Evolutionary conservation across 2,113 vertebrate genomes (phyloP), one percentile per base, ranked within the genome.

Genomic region (Triplophysa tibetana): DNA sequence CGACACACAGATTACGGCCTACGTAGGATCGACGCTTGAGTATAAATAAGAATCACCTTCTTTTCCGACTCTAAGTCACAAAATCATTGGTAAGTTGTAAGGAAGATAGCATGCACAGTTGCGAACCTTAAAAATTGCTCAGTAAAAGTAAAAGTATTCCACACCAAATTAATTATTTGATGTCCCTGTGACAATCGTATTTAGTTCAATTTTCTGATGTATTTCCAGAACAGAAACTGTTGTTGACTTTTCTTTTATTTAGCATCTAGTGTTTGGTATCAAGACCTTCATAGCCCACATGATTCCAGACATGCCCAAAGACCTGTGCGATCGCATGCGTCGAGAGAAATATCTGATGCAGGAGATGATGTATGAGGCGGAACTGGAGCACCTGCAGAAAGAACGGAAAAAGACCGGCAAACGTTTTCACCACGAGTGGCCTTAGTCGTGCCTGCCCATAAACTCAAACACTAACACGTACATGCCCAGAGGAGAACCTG

Each of bases 291-390:
- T 99, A 82, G 96, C 97, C 4, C 98, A 98, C 88, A 92, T 99
- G 92, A 99, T 99, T 92, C 97, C 97, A 41, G 97, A 98, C 90
- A 94, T 98, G 84, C 97, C 97, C 14, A 98, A 98, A 91, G 96
- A 97, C 90, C 92, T 99, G 81, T 91, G 96, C 77, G 97, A 99
- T 85, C 91, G 96, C 24, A 99, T 99, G 97, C 94, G 97, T 64
- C 92, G 97, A 82, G 97, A 99, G 86, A 99, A 99, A 86, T 98
- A 98, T 81, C 87, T 99, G 69, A 98, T 99, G 88, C 97, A 99
- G 93, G 97, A 99, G 90, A 98, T 98, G 96, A 95, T 99, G 95
- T 98, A 99, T 24, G 97, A 99, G 85, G 96, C 97, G 1, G 97
- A 99, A 85, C 90, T 99, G 78, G 96, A 98, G 87, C 96, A 97